A percentile compares a stretch with the other conserved stretches of the same genome.
Evolutionary conservation across 2,797 vertebrate species (phyloP).

Genomic region (Scomberomorus guttatus): DNA sequence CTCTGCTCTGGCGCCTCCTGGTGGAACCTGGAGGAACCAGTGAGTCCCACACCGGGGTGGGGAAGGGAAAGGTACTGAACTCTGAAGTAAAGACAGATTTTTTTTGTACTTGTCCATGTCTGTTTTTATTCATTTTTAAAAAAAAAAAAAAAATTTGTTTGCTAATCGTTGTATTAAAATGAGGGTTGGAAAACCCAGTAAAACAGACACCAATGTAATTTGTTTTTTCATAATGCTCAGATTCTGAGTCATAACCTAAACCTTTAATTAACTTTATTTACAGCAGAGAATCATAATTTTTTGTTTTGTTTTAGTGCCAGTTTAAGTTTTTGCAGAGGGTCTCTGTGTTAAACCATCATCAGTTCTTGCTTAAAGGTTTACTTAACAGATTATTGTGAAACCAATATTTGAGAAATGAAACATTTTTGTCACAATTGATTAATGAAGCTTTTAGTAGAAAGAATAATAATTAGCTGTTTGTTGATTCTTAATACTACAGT

Average conservation of each 20-base stretch:
- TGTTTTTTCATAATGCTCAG: constrained; percentile 32
- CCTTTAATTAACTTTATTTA: not conserved
- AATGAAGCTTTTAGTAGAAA: not conserved
- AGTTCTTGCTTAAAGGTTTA: not conserved
- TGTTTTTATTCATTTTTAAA: constrained; percentile 72
- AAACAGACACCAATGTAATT: constrained; percentile 44
- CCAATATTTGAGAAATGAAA: not conserved
- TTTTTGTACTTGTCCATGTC: constrained; percentile 81
- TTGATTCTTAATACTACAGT: not conserved
- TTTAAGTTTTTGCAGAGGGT: not conserved
- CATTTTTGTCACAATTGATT: not conserved
- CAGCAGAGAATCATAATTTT: not conserved
- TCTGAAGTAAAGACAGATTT: constrained; percentile 83
- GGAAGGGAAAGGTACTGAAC: constrained; percentile 81
- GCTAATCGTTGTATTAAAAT: constrained; percentile 77
- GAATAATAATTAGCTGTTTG: no score
- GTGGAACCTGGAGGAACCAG: constrained; percentile 76
- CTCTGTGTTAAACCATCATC: not conserved
- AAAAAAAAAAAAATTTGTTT: constrained; percentile 71
- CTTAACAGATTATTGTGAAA: not conserved
- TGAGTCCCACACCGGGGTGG: constrained; percentile 66
- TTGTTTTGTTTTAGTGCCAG: not conserved
- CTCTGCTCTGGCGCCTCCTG: constrained; percentile 84
- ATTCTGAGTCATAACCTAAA: not conserved
- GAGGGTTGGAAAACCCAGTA: constrained; percentile 49